Conservation (phyloP, 2,113 vertebrate genomes). For the Dissostichus mawsoni region DNA sequence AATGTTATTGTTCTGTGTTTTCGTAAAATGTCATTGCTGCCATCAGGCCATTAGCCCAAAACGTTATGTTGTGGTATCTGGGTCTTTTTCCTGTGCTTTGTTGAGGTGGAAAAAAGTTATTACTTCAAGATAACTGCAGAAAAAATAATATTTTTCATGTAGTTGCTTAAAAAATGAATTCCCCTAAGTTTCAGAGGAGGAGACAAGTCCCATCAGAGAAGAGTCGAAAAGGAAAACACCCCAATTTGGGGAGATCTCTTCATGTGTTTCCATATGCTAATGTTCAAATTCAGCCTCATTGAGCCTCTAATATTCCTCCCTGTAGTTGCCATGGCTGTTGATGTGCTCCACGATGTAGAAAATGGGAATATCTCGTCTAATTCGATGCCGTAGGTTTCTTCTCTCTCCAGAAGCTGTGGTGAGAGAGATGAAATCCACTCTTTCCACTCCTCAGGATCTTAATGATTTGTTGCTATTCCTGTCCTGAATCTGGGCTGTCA, state of each 20-base stretch:
- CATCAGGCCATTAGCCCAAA: too few relatives aligned
- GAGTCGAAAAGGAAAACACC: background rate
- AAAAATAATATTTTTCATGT: background rate
- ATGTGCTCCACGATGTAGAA: constrained; percentile 49
- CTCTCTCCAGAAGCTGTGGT: constrained; percentile 24
- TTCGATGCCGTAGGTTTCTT: constrained; percentile 17
- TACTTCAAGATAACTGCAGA: too few relatives aligned
- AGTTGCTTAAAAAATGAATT: background rate
- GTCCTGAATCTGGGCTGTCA: constrained; percentile 29
- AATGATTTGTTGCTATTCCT: constrained; percentile 55
- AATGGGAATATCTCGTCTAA: constrained; percentile 32
- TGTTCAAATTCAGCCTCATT: background rate
- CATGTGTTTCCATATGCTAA: background rate
- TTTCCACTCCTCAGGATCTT: constrained; percentile 27
- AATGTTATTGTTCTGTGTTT: too few relatives aligned
- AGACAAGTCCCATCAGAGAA: background rate
- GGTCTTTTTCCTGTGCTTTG: too few relatives aligned
- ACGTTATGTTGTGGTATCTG: too few relatives aligned
- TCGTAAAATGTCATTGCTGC: too few relatives aligned
- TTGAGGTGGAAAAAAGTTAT: too few relatives aligned
- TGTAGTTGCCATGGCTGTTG: constrained; percentile 15
- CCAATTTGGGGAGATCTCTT: background rate
- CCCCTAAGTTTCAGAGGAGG: background rate
- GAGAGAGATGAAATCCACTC: constrained; percentile 47
- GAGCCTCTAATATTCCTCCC: constrained; percentile 2